Evolutionary conservation across 2,113 vertebrate genomes (phyloP), one percentile per base, ranked within the genome.

Genomic region (Aspiorhynchus laticeps): DNA sequence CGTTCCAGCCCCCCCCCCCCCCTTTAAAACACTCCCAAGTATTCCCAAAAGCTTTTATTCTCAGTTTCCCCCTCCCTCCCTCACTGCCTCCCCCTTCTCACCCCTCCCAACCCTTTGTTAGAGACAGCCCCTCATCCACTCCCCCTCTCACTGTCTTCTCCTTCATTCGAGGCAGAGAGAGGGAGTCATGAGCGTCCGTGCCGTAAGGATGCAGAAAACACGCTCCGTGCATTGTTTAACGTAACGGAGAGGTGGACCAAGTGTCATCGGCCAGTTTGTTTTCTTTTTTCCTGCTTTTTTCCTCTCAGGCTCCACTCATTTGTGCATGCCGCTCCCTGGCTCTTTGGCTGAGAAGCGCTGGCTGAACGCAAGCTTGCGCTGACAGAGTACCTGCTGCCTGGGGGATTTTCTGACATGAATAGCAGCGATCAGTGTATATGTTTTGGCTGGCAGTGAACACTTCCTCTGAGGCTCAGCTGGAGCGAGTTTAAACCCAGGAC

Each of bases 361-460:
- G 87, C 86, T 86, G 87, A 90, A 87, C 53, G 87, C 87, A 86
- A 81, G 90, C 86, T 91, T 83, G 88, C 88, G 26, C 51, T 91
- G 92, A 93, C 92, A 91, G 92, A 93, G 91, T 93, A 93, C 92
- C 93, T 93, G 93, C 92, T 92, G 90, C 91, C 91, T 87, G 85
- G 89, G 93, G 91, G 92, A 92, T 92, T 91, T 80, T 89, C 80
- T 71, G 53, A 90, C 83, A 86, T 86, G 91, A 93, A 91, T 86
- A 90, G 89, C 69, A 74, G 33, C 78, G 91, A 92, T 69, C 85
- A 90, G 80, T 91, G 93, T 90, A 92, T 86, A 90, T 91, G 89
- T 91, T 91, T 93, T 92, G 91, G 89, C 90, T 91, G 90, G 86
- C 84, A 48, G 80, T 90, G 90, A 93, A 88, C 79, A 90, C 90